phyloP scores from a whole-genome alignment of 2,113 vertebrate species.

The Bujurquina vittata region DNA sequence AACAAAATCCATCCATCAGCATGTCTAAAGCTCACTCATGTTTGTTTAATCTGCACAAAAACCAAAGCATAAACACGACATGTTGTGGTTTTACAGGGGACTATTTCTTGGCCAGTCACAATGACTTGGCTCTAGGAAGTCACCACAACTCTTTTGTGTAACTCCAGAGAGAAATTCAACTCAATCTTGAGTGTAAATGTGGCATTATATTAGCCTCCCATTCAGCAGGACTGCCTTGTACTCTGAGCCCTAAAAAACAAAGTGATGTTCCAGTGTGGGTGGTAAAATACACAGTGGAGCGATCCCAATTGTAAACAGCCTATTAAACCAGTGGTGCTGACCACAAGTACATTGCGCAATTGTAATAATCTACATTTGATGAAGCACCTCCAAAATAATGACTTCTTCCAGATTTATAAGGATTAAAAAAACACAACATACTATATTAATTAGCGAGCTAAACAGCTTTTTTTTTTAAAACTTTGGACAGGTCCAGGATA shows the following conservation, averaged over 20 bases:
- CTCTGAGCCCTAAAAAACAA: neutral
- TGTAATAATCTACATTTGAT: neutral
- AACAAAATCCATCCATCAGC: neutral
- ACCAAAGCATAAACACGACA: constrained; percentile 31
- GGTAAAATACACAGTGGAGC: neutral
- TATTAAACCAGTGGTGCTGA: neutral
- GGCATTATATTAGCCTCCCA: neutral
- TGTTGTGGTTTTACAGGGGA: constrained; percentile 36
- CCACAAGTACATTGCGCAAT: neutral
- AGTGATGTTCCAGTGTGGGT: neutral
- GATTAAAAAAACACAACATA: neutral
- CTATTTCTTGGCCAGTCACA: constrained; percentile 27
- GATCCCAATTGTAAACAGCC: neutral
- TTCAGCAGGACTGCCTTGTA: neutral
- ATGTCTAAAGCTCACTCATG: constrained; percentile 1
- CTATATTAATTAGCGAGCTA: neutral
- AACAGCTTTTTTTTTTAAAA: neutral
- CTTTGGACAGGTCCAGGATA: neutral
- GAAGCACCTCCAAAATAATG: neutral
- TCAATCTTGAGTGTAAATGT: constrained; percentile 3
- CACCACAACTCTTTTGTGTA: constrained; percentile 20
- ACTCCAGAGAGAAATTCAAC: constrained; percentile 6
- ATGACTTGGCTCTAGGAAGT: constrained; percentile 17
- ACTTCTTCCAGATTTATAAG: accelerated
- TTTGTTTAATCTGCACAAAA: constrained; percentile 30